These are phyloP conservation scores for Erethizon dorsatum DNA, from an alignment of 2,797 vertebrate species.

Conservation along the genomic window DNA sequence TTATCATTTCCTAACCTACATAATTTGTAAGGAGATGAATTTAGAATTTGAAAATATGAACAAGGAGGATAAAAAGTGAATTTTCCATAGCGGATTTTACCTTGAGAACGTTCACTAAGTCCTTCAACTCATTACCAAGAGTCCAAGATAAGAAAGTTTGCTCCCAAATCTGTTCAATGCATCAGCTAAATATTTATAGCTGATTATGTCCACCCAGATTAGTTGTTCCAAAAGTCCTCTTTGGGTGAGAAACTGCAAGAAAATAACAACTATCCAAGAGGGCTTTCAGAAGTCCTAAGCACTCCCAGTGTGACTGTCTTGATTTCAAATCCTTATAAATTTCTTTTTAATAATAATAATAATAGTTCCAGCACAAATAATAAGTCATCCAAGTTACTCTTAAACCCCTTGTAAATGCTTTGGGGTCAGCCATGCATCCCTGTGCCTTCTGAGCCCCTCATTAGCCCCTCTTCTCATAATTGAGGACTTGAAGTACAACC, in stretches of 20 bases:
- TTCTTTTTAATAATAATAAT: conserved; percentile 29
- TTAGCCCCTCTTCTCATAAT: neutral
- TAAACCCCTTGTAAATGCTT: neutral
- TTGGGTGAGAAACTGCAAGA: neutral
- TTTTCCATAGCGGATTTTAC: conserved; percentile 2
- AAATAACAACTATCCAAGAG: conserved; percentile 21
- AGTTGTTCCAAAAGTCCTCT: neutral
- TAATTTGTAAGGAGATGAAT: neutral
- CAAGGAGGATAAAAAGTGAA: neutral
- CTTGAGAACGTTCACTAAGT: conserved; percentile 15
- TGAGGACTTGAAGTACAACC: neutral
- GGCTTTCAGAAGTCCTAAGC: neutral
- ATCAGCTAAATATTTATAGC: conserved; percentile 1
- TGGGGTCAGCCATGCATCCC: neutral
- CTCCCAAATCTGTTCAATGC: neutral
- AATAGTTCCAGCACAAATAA: neutral
- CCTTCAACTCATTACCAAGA: neutral
- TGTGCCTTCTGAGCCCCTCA: neutral
- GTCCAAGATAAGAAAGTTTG: neutral
- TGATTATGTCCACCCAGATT: neutral
- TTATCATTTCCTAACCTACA: neutral
- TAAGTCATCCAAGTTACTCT: neutral
- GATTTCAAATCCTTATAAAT: conserved; percentile 30
- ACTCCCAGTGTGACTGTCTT: neutral
- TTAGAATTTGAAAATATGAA: conserved; percentile 41